These are phyloP conservation scores for Coelinius sp. DNA, from an alignment of 2,888 invertebrate species.

Conservation along the genomic window DNA sequence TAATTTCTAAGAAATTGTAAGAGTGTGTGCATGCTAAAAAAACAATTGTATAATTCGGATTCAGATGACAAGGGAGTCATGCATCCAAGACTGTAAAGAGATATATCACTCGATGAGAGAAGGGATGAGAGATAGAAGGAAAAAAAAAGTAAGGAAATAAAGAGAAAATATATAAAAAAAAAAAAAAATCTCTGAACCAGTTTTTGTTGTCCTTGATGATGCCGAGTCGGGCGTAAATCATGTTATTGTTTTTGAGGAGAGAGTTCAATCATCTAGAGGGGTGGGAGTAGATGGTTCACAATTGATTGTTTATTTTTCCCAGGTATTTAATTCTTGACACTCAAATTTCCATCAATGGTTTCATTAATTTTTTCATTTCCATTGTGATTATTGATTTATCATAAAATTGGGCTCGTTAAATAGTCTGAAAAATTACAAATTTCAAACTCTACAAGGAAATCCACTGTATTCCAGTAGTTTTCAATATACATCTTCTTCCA, in stretches of 20 bases:
- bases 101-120: constrained; percentile 35
- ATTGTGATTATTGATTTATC: no score
- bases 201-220: constrained; percentile 27
- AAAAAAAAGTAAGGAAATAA: constrained; percentile 32
- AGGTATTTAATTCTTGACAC: background rate
- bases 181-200: constrained; percentile 8
- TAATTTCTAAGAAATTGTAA: constrained; percentile 1
- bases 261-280: background rate
- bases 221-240: constrained; percentile 19
- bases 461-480: no score
- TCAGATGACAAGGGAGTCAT: constrained; percentile 19
- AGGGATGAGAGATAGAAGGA: constrained; percentile 31
- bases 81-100: constrained; percentile 34
- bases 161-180: constrained; percentile 26
- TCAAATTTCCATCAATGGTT: background rate
- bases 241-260: background rate
- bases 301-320: constrained; percentile 23
- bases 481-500: no score
- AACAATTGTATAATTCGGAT: constrained; percentile 25
- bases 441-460: no score
- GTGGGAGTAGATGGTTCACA: background rate
- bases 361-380: background rate
- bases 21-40: constrained; percentile 25
- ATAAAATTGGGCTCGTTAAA: no score
- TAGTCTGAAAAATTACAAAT: no score